Evolutionary conservation across 1,140 invertebrate genomes (phyloP), one percentile per base, ranked within the genome.

Genomic region (Andrena cerasifolii): DNA sequence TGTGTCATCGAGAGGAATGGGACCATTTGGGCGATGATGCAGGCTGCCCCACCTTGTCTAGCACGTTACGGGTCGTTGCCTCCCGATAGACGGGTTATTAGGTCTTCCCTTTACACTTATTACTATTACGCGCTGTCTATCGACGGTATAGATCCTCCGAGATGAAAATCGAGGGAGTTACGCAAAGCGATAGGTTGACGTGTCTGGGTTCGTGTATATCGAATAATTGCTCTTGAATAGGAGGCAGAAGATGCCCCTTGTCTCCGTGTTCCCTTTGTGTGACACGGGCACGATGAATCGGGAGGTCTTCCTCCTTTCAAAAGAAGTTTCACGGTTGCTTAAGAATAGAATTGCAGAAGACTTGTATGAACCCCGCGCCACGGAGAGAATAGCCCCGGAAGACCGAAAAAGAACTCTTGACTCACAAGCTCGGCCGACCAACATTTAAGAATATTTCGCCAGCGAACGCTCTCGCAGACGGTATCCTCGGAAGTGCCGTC

Each of bases 361-460:
- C 28, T 51, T 18, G 21, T 28, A 24, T 47, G 26, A 21, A 14
- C 56, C 16, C 5, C 8, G 18, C 0, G 4, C 0, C 2, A 8
- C 10, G 4, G 4, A 40, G 31, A 47, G 47, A 51, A 73, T 40
- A 73, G n/a, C 16, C 8, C 10, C 4, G n/a, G n/a, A n/a, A n/a
- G n/a, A n/a, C n/a, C 8, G 16, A 49, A 26, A 26, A 14, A 68
- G 33, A 70, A 54, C 26, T 16, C 33, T 21, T 43, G 51, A 26
- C 12, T 40, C 5, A 36, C 18, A 26, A 26, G n/a, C n/a, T n/a
- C n/a, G n/a, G n/a, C n/a, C n/a, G n/a, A 65, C 31, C 31, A 43
- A 14, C 31, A 58, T 51, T 79, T 66, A 74, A 78, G 72, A 79
- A 81, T 73, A 62, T 80, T 76, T 80, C 28, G 24, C 36, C 47